A percentile compares a stretch with the other conserved stretches of the same genome.
phyloP scores from a whole-genome alignment of 2,888 invertebrate species.

The Gordius sp. region DNA sequence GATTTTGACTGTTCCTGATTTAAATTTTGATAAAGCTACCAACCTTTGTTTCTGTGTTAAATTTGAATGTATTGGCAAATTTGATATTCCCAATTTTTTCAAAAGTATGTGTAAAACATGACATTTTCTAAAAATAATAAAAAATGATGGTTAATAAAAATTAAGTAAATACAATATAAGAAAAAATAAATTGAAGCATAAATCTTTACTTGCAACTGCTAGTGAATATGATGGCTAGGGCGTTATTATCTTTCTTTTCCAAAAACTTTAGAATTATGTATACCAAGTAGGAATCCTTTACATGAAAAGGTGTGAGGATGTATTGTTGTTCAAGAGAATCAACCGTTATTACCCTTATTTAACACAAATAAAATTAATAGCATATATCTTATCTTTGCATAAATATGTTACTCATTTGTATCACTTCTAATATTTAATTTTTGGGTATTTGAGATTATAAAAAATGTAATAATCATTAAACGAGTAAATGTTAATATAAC shows the following conservation, averaged over 20 bases:
- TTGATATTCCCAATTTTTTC: conserved; percentile 48
- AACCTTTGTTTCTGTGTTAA: conserved; percentile 61
- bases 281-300: conserved; percentile 68
- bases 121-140: conserved; percentile 42
- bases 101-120: conserved; percentile 65
- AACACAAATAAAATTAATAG: background rate
- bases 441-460: too few relatives aligned
- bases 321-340: conserved; percentile 53
- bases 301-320: conserved; percentile 61
- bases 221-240: conserved; percentile 61
- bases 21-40: conserved; percentile 56
- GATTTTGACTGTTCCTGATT: conserved; percentile 58
- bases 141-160: conserved; percentile 13
- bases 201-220: conserved; percentile 64
- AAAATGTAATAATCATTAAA: too few relatives aligned
- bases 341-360: conserved; percentile 5
- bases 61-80: conserved; percentile 55
- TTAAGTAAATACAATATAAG: background rate
- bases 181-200: background rate
- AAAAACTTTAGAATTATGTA: conserved; percentile 50
- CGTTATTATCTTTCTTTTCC: conserved; percentile 38
- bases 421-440: too few relatives aligned
- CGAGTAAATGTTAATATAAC: too few relatives aligned
- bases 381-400: background rate
- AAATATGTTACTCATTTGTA: too few relatives aligned